Evolutionary conservation across 2,888 invertebrate species (phyloP).

Genomic region (Catocala sponsa): DNA sequence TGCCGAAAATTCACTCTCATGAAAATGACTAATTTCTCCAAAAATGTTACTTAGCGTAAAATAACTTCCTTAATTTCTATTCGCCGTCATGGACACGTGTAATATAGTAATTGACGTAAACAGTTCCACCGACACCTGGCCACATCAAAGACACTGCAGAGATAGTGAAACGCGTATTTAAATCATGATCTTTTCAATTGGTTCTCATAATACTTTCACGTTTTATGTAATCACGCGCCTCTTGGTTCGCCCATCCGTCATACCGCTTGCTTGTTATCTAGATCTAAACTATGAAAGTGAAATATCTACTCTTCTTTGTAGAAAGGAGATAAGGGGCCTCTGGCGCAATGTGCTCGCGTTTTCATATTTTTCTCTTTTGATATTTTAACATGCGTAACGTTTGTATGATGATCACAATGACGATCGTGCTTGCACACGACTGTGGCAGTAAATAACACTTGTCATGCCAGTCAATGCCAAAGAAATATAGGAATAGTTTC

Average conservation of each 20-base stretch:
- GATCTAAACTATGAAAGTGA: constrained; percentile 76
- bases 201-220: constrained; percentile 79
- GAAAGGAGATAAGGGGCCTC: constrained; percentile 63
- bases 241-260: constrained; percentile 76
- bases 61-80: constrained; percentile 26
- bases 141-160: constrained; percentile 53
- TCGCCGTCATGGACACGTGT: constrained; percentile 42
- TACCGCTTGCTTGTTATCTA: constrained; percentile 73
- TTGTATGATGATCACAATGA: constrained; percentile 39
- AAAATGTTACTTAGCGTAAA: constrained; percentile 14
- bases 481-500: constrained; percentile 61
- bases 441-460: constrained; percentile 37
- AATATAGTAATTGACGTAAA: constrained; percentile 36
- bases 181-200: constrained; percentile 72
- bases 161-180: constrained; percentile 61
- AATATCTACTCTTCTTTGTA: constrained; percentile 69
- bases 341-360: constrained; percentile 42
- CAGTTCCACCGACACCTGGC: constrained; percentile 41
- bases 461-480: constrained; percentile 49
- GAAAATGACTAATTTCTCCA: constrained; percentile 8
- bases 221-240: constrained; percentile 78
- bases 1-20: constrained; percentile 10
- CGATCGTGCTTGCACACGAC: constrained; percentile 24
- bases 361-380: constrained; percentile 47
- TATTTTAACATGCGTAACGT: constrained; percentile 39